Percentiles rank a stretch among this genome's conserved stretches.
Conservation (phyloP, 2,113 vertebrate genomes). For the Elaphurus davidianus region DNA sequence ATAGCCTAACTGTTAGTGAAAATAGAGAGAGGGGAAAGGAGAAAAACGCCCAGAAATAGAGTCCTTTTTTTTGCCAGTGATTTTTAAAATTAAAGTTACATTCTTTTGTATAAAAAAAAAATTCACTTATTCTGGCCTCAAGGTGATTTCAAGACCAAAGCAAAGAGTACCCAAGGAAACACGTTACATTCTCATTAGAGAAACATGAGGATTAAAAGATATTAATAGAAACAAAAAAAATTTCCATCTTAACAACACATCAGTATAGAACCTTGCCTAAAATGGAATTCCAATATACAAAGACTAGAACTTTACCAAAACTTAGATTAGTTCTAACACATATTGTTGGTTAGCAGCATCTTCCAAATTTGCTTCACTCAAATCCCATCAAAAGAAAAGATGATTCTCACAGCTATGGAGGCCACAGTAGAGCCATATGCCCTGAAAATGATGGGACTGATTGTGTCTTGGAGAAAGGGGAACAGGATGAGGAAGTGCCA, state of each 20-base stretch:
- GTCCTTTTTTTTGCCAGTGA: not conserved
- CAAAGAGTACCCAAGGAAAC: not conserved
- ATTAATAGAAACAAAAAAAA: not conserved
- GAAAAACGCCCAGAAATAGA: not conserved
- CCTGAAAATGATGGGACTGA: not conserved
- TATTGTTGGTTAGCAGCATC: not conserved
- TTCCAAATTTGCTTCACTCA: not conserved
- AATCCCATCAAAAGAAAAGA: not conserved
- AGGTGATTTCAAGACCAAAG: not conserved
- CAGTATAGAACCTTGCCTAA: not conserved
- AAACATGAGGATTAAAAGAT: not conserved
- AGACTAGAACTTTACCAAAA: not conserved
- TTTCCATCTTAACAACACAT: not conserved
- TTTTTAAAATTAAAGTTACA: constrained; percentile 26
- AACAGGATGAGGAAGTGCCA: not conserved
- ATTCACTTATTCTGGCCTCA: not conserved
- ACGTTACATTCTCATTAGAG: not conserved
- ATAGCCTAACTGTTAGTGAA: not conserved
- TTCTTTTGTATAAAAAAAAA: not conserved
- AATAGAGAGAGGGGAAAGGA: not conserved
- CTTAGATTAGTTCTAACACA: not conserved
- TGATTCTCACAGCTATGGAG: not conserved
- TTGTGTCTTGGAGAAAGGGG: not conserved
- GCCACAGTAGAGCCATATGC: not conserved
- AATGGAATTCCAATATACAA: not conserved